Conservation (phyloP, 2,113 vertebrate genomes). For the Xenotilapia flavipinnis region DNA sequence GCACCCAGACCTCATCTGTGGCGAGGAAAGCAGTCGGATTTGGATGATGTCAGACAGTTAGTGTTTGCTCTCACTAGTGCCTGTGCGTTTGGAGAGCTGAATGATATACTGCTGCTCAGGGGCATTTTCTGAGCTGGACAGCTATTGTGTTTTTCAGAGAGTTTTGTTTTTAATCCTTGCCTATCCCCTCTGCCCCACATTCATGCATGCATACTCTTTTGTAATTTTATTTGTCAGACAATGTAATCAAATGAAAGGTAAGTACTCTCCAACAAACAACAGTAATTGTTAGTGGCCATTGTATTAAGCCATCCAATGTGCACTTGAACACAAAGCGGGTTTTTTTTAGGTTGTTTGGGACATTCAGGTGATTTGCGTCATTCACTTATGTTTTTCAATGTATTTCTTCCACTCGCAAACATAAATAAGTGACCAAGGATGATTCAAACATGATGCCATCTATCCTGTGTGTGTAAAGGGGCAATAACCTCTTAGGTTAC, state of each 20-base stretch:
- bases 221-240: constrained; percentile 41
- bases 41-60: background rate
- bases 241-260: constrained; percentile 47
- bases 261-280: constrained; percentile 52
- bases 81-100: background rate
- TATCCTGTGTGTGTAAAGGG: background rate
- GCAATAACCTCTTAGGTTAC: background rate
- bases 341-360: background rate
- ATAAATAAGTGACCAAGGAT: background rate
- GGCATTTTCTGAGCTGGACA: constrained; percentile 12
- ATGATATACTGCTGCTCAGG: background rate
- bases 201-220: constrained; percentile 14
- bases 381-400: background rate
- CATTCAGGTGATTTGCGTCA: constrained; percentile 20
- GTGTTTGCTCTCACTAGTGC: background rate
- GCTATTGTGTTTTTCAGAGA: constrained; percentile 38
- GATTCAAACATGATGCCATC: background rate
- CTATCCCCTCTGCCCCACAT: background rate
- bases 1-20: background rate
- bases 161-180: constrained; percentile 43
- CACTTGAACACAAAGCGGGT: background rate
- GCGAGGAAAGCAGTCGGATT: background rate
- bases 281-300: constrained; percentile 40
- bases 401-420: background rate
- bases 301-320: constrained; percentile 15